Evolutionary conservation across 2,113 vertebrate genomes (phyloP), one percentile per base, ranked within the genome.

Genomic region (Caranx ignobilis): DNA sequence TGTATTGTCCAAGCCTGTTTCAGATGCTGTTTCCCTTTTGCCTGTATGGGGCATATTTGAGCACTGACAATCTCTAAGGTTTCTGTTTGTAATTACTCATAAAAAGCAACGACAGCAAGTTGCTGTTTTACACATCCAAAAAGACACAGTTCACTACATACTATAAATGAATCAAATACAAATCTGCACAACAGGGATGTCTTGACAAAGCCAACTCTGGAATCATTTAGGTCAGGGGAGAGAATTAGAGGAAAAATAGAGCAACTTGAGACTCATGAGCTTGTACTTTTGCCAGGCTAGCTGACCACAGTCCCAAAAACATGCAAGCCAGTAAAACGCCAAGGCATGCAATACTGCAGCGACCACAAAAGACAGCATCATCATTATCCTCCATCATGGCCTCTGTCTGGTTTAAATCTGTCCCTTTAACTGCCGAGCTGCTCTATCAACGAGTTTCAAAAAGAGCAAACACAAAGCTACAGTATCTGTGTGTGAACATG

Each of bases 241-340:
- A 85, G 70, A 84, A 87, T 77, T 37, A 59, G 76, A 79, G 64
- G 79, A 62, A 87, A 89, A 90, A 81, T 35, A 79, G 60, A 88
- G 87, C 80, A 85, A 83, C 83, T 85, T 82, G 57, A 92, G 77
- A 81, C 64, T 85, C 84, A 84, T 82, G 85, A 77, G 83, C 70
- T 82, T 71, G 83, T 80, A 52, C 71, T 32, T 64, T 57, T 79
- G 87, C 87, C 88, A 90, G 79, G 60, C 69, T 52, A 66, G 71
- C 74, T 90, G 91, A 92, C 90, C 92, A 90, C 92, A 93, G 79
- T 82, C 76, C 83, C 84, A 83, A 77, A 93, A 89, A 81, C 91
- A 92, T 83, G 84, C 69, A 81, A 69, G 82, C 60, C 75, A 71
- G 77, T 88, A 88, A 93, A 91, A 92, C 71, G 75, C 85, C 70